phyloP scores from a whole-genome alignment of 2,888 invertebrate species.

The Cephus pygmeus region DNA sequence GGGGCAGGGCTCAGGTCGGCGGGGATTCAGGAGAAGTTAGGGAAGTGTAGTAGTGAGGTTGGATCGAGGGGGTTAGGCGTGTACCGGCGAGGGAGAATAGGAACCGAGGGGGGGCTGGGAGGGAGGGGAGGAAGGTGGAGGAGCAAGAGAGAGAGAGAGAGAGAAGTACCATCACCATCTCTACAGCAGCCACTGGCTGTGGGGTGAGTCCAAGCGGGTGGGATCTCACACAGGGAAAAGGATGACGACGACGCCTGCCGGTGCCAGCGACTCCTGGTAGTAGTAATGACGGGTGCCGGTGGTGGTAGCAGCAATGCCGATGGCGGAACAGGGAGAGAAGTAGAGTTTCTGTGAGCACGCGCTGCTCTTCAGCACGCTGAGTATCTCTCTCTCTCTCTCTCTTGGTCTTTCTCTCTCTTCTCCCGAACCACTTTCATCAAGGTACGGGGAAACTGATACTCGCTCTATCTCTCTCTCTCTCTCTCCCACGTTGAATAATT shows the following conservation, averaged over 20 bases:
- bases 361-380: constrained; percentile 42
- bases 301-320: constrained; percentile 29
- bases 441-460: constrained; percentile 4
- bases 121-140: constrained; percentile 17
- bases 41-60: constrained; percentile 8
- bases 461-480: constrained; percentile 17
- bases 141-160: constrained; percentile 31
- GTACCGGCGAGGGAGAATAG: constrained; percentile 20
- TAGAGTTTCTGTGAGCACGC: constrained; percentile 45
- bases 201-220: constrained; percentile 13
- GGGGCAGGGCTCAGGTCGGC: constrained; percentile 28
- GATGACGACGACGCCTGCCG: constrained; percentile 1
- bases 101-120: constrained; percentile 10
- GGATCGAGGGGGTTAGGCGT: constrained; percentile 22
- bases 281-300: constrained; percentile 11
- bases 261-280: constrained; percentile 7
- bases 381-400: constrained; percentile 30
- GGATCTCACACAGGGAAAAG: constrained; percentile 14
- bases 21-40: constrained; percentile 42
- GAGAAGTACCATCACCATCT: constrained; percentile 4
- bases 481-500: background rate
- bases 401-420: constrained; percentile 17
- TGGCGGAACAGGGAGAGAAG: constrained; percentile 23
- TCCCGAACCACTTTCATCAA: background rate
- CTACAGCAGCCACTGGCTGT: background rate